These are phyloP conservation scores for Oryzias javanicus DNA, from an alignment of 2,113 vertebrate species.

Conservation along the genomic window DNA sequence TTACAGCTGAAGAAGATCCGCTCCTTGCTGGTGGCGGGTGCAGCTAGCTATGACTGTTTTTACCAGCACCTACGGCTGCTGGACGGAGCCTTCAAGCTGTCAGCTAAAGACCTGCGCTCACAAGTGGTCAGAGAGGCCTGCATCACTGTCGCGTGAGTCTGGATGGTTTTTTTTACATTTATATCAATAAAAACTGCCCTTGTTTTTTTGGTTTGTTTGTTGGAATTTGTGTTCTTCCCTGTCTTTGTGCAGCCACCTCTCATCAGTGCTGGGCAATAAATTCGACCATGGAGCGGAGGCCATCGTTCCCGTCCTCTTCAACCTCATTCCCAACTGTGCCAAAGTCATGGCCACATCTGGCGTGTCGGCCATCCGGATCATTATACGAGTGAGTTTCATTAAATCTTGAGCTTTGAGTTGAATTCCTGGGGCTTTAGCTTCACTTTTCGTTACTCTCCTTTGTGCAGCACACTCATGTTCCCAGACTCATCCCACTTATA, in stretches of 20 bases:
- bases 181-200: not conserved
- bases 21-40: constrained; percentile 91
- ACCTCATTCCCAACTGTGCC: constrained; percentile 96
- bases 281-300: constrained; percentile 97
- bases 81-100: constrained; percentile 95
- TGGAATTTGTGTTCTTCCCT: not conserved
- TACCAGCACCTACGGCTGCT: constrained; percentile 93
- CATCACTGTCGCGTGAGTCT: constrained; percentile 95
- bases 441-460: constrained; percentile 1
- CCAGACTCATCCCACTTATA: constrained; percentile 95
- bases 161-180: not conserved
- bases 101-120: constrained; percentile 94
- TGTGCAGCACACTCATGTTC: constrained; percentile 93
- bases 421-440: not conserved
- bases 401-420: not conserved
- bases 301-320: constrained; percentile 95
- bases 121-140: constrained; percentile 97
- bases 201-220: not conserved
- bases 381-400: constrained; percentile 84
- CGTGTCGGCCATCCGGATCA: constrained; percentile 91
- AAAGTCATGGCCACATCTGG: constrained; percentile 97
- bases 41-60: constrained; percentile 90
- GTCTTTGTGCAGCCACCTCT: constrained; percentile 82
- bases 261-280: constrained; percentile 91
- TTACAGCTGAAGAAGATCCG: constrained; percentile 91